Conservation (phyloP, 2,797 vertebrate species). For the Sebastes paucispinis region DNA sequence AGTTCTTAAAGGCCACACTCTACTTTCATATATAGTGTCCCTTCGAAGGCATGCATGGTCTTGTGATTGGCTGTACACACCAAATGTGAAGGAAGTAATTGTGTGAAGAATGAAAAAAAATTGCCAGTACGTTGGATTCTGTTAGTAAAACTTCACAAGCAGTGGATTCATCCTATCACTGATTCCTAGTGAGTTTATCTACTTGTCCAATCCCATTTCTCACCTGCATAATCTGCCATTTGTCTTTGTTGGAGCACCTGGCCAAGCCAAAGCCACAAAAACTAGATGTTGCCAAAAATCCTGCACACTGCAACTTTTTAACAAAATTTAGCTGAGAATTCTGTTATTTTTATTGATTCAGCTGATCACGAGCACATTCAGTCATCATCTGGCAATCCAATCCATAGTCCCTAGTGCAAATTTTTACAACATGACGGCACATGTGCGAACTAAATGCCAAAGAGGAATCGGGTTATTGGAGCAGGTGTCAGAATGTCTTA, state of each 20-base stretch:
- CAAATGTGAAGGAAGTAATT: background rate
- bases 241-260: background rate
- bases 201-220: background rate
- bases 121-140: background rate
- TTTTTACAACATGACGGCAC: background rate
- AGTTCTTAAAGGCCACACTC: background rate
- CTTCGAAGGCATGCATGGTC: background rate
- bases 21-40: background rate
- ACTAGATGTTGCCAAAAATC: background rate
- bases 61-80: background rate
- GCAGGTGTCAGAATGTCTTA: slow-evolving; percentile 5
- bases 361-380: background rate
- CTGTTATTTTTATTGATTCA: background rate
- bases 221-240: too few relatives aligned
- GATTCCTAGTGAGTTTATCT: background rate
- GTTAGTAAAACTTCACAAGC: too few relatives aligned
- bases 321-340: background rate
- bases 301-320: background rate
- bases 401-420: background rate
- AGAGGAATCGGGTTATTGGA: background rate
- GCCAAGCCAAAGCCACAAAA: background rate
- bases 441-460: background rate
- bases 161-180: background rate
- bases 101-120: background rate
- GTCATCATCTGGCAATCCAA: background rate